Conservation (phyloP, 2,797 vertebrate genomes). For the Yasuhikotakia modesta region DNA sequence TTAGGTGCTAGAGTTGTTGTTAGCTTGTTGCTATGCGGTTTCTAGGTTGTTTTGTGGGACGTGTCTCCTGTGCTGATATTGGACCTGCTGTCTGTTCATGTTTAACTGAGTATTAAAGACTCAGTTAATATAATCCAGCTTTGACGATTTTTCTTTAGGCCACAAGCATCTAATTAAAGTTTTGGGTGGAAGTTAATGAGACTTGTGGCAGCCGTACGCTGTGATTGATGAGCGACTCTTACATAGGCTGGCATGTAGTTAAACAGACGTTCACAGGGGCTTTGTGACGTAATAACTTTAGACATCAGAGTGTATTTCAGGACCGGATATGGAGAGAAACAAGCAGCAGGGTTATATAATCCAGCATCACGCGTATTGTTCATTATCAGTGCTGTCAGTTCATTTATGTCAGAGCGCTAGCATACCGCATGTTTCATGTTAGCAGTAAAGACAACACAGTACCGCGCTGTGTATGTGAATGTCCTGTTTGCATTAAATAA, state of each 20-base stretch:
- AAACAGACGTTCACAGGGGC: slow-evolving; percentile 8
- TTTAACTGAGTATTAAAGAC: slow-evolving; percentile 15
- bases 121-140: slow-evolving; percentile 18
- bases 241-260: background rate
- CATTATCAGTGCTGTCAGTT: background rate
- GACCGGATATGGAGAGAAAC: background rate
- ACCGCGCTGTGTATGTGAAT: background rate
- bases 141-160: slow-evolving; percentile 6
- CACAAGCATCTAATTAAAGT: slow-evolving; percentile 27
- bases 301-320: background rate
- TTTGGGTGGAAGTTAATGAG: slow-evolving; percentile 26
- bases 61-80: background rate
- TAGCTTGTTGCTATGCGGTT: background rate
- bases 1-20: no score
- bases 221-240: background rate
- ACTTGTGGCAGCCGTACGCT: slow-evolving; percentile 9
- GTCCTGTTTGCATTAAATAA: background rate
- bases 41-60: background rate
- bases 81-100: background rate
- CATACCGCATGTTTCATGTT: background rate
- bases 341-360: background rate
- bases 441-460: background rate
- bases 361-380: background rate
- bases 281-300: slow-evolving; percentile 6
- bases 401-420: background rate